Evolutionary conservation across 1,140 invertebrate species (phyloP), one percentile per base, ranked within the genome.

Genomic region (Anadara kagoshimensis): DNA sequence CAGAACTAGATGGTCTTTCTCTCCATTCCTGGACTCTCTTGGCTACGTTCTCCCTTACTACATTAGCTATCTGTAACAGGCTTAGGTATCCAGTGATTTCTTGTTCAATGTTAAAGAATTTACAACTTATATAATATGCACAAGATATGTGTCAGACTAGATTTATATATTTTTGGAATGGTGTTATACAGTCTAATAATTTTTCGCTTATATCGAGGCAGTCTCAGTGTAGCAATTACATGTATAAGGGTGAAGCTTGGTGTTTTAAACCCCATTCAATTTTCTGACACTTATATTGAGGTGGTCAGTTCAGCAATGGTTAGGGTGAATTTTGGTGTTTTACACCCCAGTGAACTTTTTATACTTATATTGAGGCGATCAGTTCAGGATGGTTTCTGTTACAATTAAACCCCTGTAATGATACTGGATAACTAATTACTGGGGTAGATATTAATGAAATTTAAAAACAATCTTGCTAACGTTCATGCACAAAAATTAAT

Each of bases 81-180:
- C 70, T 74, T 36, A 84, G 69, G 47, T 81, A 84, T 14, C 77
- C 73, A 44, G 76, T 73, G 29, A 82, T 83, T 64, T 83, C 76
- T 83, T 20, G 12, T 14, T 18, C n/a, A 24, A 26, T 12, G 29
- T 57, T 51, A 45, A 68, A 41, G 44, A 20, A 63, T 18, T 45
- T 16, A 45, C 11, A 16, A 2, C 22, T 8, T 12, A 56, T 10
- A 20, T 12, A 20, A 56, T 56, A 16, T 7, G 8, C 53, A 10
- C 8, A 56, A n/a, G 16, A 8, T n/a, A 24, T 12, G 22, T 10
- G 22, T 12, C 22, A n/a, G 10, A 56, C 10, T 20, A 8, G 10
- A 12, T 56, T 10, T 12, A 16, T 12, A 12, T 20, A 56, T 56
- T 56, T 10, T 8, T 56, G 8, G 8, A 20, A 12, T 56, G 10